Base-by-base conservation (phyloP, 2,797 vertebrate species). In the Tolypeutes matacus region DNA sequence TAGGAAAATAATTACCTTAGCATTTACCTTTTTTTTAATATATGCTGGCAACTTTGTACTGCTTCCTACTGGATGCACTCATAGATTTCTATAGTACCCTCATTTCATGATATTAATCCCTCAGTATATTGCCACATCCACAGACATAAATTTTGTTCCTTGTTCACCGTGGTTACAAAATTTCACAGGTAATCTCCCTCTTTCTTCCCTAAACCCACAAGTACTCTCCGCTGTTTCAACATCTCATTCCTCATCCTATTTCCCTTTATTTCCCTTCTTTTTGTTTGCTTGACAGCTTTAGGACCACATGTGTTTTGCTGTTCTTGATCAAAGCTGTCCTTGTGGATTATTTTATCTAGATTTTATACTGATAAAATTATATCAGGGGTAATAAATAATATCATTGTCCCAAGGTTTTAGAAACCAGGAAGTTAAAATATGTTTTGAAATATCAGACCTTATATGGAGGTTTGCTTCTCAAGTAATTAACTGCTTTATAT, bases 241-340 rank as follows among this genome's bases (percentile, higher is more conserved):
- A n/a, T 62, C 29, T 93, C 18, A 39, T n/a, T 70, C 21, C 31
- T 91, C 34, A 62, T 85, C 60, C 92, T 9, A 11, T 92, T 81
- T 90, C 3, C 14, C 10, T 93, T 82, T 34, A 0, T 20, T 77
- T 70, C 21, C 1, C 29, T 39, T 75, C 29, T 12, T 46, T 89
- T 36, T 60, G 18, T 86, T 80, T 88, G 42, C 80, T 5, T 77
- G n/a, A 60, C 18, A 95, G 64, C 29, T 78, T 95, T 90, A 82
- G 27, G 49, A 81, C 20, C n/a, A 31, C 2, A 9, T 36, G 0
- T 65, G 46, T 70, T 65, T 92, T 80, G 5, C 29, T 90, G 73
- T 36, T 65, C 9, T 93, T 95, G 6, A 75, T 93, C 72, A 83
- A 83, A 93, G 14, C 5, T 73, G 39, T 3, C 46, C 14, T 56